A percentile compares a stretch with the other conserved stretches of the same genome.
phyloP scores from a whole-genome alignment of 2,113 vertebrate species.

The Sapayoa aenigma region DNA sequence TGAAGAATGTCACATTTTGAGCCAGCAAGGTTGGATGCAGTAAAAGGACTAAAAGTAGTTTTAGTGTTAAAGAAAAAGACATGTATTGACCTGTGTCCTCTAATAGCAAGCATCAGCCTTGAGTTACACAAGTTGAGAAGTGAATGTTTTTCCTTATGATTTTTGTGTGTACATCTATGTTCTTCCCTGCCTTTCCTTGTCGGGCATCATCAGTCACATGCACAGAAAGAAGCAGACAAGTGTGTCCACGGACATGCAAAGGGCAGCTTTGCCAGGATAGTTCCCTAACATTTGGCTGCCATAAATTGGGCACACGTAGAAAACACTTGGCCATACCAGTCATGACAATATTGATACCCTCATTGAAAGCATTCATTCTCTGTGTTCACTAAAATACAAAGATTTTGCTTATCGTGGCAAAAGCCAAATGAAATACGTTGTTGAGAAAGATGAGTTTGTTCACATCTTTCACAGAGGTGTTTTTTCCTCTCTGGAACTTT shows the following conservation, averaged over 20 bases:
- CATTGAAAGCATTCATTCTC: not conserved
- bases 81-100: not conserved
- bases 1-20: not conserved
- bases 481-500: not conserved
- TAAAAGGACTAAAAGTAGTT: not conserved
- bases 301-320: accelerated
- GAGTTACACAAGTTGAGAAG: not conserved
- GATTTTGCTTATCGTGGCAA: not conserved
- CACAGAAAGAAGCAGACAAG: not conserved
- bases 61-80: not conserved
- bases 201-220: accelerated
- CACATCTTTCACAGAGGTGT: accelerated
- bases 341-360: accelerated
- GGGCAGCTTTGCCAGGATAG: not conserved
- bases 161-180: not conserved
- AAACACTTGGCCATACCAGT: not conserved
- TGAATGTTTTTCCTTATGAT: accelerated
- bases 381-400: not conserved
- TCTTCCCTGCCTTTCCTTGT: not conserved
- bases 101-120: not conserved
- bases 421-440: not conserved
- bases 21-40: not conserved
- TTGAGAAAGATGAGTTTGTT: not conserved
- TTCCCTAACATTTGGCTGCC: not conserved
- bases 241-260: not conserved